phyloP scores from a whole-genome alignment of 2,888 invertebrate species.

The Chorisops tibialis region DNA sequence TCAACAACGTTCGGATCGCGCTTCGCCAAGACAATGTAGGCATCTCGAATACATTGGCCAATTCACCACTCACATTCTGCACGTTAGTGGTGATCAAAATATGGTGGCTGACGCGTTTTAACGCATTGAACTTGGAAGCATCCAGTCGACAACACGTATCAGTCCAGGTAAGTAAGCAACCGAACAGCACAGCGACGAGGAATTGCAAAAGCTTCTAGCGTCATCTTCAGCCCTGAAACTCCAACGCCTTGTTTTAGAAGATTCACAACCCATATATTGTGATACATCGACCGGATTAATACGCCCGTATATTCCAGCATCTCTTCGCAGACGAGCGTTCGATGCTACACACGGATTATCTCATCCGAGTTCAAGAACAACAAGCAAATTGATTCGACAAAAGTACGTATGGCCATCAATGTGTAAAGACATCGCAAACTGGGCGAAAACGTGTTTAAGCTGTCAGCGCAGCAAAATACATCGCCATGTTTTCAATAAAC shows the following conservation, averaged over 20 bases:
- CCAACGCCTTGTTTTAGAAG: too few relatives aligned
- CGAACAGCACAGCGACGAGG: neutral
- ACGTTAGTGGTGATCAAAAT: constrained; percentile 23
- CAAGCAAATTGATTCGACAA: too few relatives aligned
- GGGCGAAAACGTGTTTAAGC: too few relatives aligned
- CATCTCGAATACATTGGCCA: constrained; percentile 34
- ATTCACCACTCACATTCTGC: constrained; percentile 25
- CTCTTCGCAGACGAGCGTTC: too few relatives aligned
- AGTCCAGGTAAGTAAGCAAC: neutral
- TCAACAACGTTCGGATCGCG: constrained; percentile 36
- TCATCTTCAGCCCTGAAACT: neutral
- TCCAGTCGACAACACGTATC: neutral
- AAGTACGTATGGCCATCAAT: too few relatives aligned
- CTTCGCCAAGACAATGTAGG: constrained; percentile 42
- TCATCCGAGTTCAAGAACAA: too few relatives aligned
- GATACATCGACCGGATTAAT: neutral
- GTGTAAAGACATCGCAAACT: too few relatives aligned
- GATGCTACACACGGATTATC: too few relatives aligned
- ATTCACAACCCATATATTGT: constrained; percentile 4
- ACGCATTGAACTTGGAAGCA: neutral
- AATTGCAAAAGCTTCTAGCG: neutral
- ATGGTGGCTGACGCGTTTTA: constrained; percentile 19
- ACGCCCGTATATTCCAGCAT: neutral
- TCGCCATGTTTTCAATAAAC: too few relatives aligned
- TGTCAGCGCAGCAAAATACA: too few relatives aligned